Evolutionary conservation across 2,113 vertebrate genomes (phyloP), one percentile per base, ranked within the genome.

Genomic region (Paradoxurus hermaphroditus): DNA sequence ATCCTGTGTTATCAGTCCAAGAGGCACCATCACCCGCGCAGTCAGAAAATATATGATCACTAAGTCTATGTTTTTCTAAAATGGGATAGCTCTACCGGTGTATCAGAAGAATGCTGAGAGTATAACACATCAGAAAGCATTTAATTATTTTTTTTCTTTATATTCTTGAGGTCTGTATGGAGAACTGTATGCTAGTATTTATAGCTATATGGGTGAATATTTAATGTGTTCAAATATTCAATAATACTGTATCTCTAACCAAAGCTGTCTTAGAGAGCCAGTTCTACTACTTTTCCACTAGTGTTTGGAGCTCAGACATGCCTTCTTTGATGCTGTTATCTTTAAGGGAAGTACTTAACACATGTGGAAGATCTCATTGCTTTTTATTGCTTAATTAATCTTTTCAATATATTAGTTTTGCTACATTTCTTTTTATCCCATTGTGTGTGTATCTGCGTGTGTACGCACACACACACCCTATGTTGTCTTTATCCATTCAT

Each of bases 41-140:
- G 19, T 29, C 44, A 84, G 18, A 31, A 3, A 81, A 63, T 18
- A 59, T 39, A 6, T 56, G 19, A 63, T 41, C 11, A 46, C 72
- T 89, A 36, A 75, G 68, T 96, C 86, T 91, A 70, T 16, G 4
- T 44, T 94, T 91, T 77, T 56, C n/a, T 46, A 85, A 90, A 91
- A 53, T 89, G 18, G 8, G 11, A 56, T 65, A 90, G 73, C 11
- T 73, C 44, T 90, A 86, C 5, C 29, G 25, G 29, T 25, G 14
- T 90, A 62, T 51, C 11, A 51, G 5, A 93, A 49, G 29, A 86
- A 86, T 83, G 7, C 31, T 65, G 4, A 83, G 29, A 68, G 15
- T 65, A 62, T 36, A 62, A 41, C 21, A 9, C 29, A 62, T 41
- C 34, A 62, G 23, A 72, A 41, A 16, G 1, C 27, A 72, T 27